These are phyloP conservation scores for Furnarius figulus DNA, from an alignment of 2,113 vertebrate genomes.

Conservation along the genomic window DNA sequence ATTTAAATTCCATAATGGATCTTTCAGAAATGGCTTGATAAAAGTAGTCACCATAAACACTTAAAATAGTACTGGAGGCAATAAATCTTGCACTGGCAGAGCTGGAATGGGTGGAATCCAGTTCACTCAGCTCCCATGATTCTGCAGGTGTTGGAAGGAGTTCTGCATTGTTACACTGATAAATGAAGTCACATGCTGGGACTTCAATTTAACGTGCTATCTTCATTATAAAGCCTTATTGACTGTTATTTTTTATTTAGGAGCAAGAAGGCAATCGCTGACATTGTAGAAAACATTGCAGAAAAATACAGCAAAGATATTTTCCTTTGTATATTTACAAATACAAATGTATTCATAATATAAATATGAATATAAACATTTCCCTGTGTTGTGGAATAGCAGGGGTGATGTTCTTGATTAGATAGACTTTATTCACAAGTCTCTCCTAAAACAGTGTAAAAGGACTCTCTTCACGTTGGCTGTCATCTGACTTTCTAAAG, in stretches of 20 bases:
- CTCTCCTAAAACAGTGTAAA: neutral
- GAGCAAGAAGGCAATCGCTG: neutral
- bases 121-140: neutral
- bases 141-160: neutral
- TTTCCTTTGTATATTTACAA: neutral
- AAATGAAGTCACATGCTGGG: neutral
- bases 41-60: neutral
- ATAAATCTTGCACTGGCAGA: neutral
- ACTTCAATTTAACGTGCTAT: neutral
- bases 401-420: neutral
- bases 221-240: neutral
- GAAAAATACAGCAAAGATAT: neutral
- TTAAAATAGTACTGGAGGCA: neutral
- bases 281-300: neutral
- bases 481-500: neutral
- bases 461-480: neutral
- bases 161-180: neutral
- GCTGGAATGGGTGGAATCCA: conserved; percentile 9
- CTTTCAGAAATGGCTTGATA: neutral
- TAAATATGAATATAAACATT: neutral
- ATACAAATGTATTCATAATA: neutral
- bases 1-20: neutral
- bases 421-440: neutral
- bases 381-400: neutral
- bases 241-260: neutral